A percentile compares a stretch with the other conserved stretches of the same genome.
Evolutionary conservation across 2,797 vertebrate genomes (phyloP).

Genomic region (Columba guinea): DNA sequence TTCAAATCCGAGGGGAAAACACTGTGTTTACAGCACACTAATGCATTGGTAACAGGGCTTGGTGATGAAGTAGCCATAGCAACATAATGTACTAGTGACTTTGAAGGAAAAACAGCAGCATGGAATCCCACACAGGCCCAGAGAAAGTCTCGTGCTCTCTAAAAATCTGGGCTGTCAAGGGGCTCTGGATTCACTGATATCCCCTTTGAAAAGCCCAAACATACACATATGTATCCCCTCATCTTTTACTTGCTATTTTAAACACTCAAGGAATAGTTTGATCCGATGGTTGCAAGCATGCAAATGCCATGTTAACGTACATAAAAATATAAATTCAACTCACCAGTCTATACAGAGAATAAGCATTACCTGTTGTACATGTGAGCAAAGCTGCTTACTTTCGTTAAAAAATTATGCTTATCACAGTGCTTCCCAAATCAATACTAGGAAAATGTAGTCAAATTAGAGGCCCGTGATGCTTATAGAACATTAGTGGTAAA

Average conservation of each 20-base stretch:
- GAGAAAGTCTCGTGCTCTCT: not conserved
- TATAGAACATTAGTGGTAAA: not conserved
- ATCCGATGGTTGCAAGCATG: not conserved
- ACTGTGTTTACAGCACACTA: not conserved
- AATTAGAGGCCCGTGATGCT: not conserved
- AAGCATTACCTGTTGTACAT: not conserved
- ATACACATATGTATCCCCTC: rapidly evolving
- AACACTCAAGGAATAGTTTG: not conserved
- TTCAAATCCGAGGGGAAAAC: not conserved
- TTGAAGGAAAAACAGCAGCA: not conserved
- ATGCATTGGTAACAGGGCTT: not conserved
- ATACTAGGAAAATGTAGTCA: not conserved
- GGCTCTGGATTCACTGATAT: not conserved
- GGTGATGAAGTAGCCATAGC: not conserved
- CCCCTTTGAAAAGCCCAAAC: not conserved
- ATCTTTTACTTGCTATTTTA: not conserved
- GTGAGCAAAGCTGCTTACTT: not conserved
- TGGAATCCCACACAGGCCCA: not conserved
- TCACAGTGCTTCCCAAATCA: not conserved
- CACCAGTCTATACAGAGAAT: not conserved
- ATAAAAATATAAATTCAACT: not conserved
- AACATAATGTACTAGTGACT: not conserved
- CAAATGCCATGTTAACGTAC: not conserved
- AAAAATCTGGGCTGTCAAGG: not conserved
- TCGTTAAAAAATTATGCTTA: not conserved